phyloP scores from a whole-genome alignment of 2,797 vertebrate species.

The Oryzias sinensis region DNA sequence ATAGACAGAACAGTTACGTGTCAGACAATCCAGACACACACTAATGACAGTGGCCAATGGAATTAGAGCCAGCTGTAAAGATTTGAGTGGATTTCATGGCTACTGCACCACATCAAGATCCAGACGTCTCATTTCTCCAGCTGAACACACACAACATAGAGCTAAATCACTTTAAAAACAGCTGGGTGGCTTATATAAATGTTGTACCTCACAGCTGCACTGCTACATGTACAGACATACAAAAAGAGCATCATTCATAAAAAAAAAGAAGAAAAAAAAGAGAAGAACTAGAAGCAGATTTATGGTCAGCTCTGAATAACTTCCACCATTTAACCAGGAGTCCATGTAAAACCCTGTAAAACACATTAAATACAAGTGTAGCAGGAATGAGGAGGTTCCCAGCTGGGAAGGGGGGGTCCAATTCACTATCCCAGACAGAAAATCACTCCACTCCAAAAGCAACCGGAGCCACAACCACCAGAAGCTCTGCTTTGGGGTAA shows the following conservation, averaged over 20 bases:
- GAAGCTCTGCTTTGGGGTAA: constrained; percentile 1
- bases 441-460: constrained; percentile 30
- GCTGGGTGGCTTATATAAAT: background rate
- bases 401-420: background rate
- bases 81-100: constrained; percentile 14
- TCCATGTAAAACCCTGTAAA: too few species aligned
- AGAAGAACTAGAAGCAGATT: background rate
- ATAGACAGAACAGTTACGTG: constrained; percentile 6
- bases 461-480: constrained; percentile 3
- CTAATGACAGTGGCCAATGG: constrained; percentile 7
- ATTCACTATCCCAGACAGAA: constrained; percentile 10
- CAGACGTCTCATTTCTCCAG: constrained; percentile 4
- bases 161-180: background rate
- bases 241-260: background rate
- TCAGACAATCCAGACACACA: constrained; percentile 8
- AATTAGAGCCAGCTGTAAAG: constrained; percentile 11
- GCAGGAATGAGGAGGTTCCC: background rate
- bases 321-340: too few species aligned
- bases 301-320: background rate
- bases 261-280: background rate
- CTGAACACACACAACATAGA: background rate
- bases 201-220: background rate
- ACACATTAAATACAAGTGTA: too few species aligned
- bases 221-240: background rate
- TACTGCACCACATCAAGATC: constrained; percentile 8